Base-by-base conservation (phyloP, 2,888 invertebrate genomes). In the Watsonalla cultraria region DNA sequence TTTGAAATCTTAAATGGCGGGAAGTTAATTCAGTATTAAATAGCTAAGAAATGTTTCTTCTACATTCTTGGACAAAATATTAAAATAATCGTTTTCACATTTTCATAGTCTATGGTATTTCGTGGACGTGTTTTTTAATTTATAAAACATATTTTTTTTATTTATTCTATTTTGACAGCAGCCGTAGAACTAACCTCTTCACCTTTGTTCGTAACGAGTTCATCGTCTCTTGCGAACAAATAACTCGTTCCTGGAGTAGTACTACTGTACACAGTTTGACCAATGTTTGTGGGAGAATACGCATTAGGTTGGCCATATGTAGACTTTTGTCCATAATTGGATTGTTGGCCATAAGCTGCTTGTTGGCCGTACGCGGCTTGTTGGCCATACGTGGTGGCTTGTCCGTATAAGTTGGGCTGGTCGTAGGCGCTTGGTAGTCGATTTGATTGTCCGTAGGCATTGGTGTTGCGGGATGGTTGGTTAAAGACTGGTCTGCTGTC, bases 161-260 rank as follows among this genome's bases (percentile, higher is more conserved):
- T 11, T 42, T 11, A 42, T 11, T 42, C 11, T 11, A 5, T 5
- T 42, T 11, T 8, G 11, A 42, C 42, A 42, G 42, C 11, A 42
- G 42, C 42, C 11, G 42, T 42, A 11, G 42, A 42, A 42, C 42
- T 89, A 39, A 86, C 81, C 8, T 84, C 86, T 33, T 85, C 82
- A 6, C 70, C 62, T 55, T 82, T 83, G 7, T 78, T 79, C 5
- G 90, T 87, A 34, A 88, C 82, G 46, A 82, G 71, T 64, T 87
- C 73, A 72, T 91, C 77, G 70, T 91, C 83, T 45, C 93, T 83
- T 54, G 91, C 91, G 64, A 92, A 92, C 56, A 93, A 78, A 66
- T 93, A 93, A 64, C 90, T 92, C 9, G 92, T 93, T 34, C 85
- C 90, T 5, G 81, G 87, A 0, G 90, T 89, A 0, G 89, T 88